Evolutionary conservation across 2,888 invertebrate species (phyloP).

Genomic region (Lucinisca nassula): DNA sequence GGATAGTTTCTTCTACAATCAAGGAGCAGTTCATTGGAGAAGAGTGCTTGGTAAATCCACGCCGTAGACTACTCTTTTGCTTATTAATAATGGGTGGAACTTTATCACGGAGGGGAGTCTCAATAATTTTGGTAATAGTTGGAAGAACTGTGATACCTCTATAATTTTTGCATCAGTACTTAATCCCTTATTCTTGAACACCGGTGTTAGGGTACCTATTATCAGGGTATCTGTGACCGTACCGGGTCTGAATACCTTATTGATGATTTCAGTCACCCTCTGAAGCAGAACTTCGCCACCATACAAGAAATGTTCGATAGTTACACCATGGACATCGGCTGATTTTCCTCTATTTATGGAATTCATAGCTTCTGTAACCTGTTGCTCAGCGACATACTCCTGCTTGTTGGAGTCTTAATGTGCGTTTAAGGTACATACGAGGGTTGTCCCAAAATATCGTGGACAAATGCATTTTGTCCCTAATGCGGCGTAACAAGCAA

Average conservation of each 20-base stretch:
- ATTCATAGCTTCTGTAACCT: neutral
- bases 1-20: conserved; percentile 16
- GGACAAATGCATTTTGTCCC: no score
- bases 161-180: neutral
- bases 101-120: neutral
- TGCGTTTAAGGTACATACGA: no score
- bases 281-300: neutral
- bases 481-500: no score
- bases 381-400: neutral
- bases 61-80: neutral
- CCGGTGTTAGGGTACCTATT: neutral
- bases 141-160: neutral
- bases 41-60: conserved; percentile 15
- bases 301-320: neutral
- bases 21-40: conserved; percentile 7
- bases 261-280: neutral
- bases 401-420: neutral
- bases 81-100: neutral
- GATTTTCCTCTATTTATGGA: neutral
- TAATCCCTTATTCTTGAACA: neutral
- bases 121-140: neutral
- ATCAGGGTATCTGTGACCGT: neutral
- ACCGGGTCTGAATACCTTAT: neutral
- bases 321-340: neutral
- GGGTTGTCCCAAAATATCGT: no score